Base-by-base conservation (phyloP, 1,140 invertebrate genomes). In the Holcopasites calliopsidis region DNA sequence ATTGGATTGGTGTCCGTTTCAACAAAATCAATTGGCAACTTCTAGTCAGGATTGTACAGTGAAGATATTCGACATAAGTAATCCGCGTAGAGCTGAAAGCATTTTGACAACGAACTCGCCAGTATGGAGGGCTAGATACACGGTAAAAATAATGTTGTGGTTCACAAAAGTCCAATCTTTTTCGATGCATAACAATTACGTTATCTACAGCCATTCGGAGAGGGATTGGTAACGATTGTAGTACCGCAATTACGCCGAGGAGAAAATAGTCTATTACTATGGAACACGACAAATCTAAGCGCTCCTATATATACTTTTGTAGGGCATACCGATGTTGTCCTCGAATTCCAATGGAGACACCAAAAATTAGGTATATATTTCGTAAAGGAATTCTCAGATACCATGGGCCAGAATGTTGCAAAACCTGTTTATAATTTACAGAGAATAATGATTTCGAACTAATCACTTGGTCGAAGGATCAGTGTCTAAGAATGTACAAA, bases 391-490 rank as follows among this genome's bases (percentile, higher is more conserved):
- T 10, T 42, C 44, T n/a, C 40, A 44, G 54, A 21, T 38, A 7
- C 16, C 40, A 31, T 6, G 7, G 6, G 16, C 33, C 6, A 40
- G 33, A 28, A 40, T n/a, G 49, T 65, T 60, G 50, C 11, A 23
- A 73, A 82, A 40, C 72, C 21, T 72, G 42, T 57, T 57, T 18
- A 47, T 72, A 64, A 73, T 83, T 85, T 87, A 18, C 72, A 94
- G 93, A 93, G 90, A 93, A 87, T 84, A 91, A 82, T 55, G 95
- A 97, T 83, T 95, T 95, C 90, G 96, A 99, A 88, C 89, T 99
- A n/a, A 94, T 99, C 0, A 99, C 97, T 1, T 99, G 97, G 98
- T 98, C 97, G 0, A 95, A 97, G 87, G 98, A 99, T 93, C 97
- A 98, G 83, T 97, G 95, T 60, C 92, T 99, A 26, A 92, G 98